Base-by-base conservation (phyloP, 1,140 invertebrate genomes). In the Subanguina moxae region DNA sequence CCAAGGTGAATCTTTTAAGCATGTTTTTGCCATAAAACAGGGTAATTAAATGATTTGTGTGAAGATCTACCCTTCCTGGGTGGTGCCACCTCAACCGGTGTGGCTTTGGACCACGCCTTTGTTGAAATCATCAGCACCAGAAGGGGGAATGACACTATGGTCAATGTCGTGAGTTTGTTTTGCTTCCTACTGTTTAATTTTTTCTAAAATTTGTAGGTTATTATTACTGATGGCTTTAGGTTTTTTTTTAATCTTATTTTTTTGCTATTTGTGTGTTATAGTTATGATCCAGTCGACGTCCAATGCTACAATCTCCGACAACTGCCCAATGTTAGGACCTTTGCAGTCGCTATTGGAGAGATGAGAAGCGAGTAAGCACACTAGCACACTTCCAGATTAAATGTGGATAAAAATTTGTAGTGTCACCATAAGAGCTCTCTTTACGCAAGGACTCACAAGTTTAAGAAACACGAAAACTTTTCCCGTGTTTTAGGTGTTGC, bases 361-460 rank as follows among this genome's bases (percentile, higher is more conserved):
- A 52, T 52, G n/a, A 52, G 48, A 25, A 52, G 48, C 48, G 48
- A 52, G 48, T 52, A 52, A 52, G 23, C 48, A 52, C 48, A 21
- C 15, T 52, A 52, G n/a, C n/a, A n/a, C 11, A 45, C 11, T 13
- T 13, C 11, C 43, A 11, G n/a, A n/a, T 13, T n/a, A n/a, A 45
- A 45, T 45, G n/a, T 45, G 43, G 11, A 45, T 45, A 13, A 13
- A n/a, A 45, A 45, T 45, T 45, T n/a, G 43, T n/a, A n/a, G 11
- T n/a, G n/a, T n/a, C 11, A 11, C 11, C 43, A 45, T 45, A 11
- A 45, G 43, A 45, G 43, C 43, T n/a, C 43, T 45, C 11, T 13
- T n/a, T n/a, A n/a, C n/a, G n/a, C n/a, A n/a, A n/a, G n/a, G n/a
- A n/a, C n/a, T n/a, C n/a, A n/a, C n/a, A n/a, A n/a, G n/a, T n/a